Conservation (phyloP, 2,888 invertebrate genomes). For the Nomada fabriciana region DNA sequence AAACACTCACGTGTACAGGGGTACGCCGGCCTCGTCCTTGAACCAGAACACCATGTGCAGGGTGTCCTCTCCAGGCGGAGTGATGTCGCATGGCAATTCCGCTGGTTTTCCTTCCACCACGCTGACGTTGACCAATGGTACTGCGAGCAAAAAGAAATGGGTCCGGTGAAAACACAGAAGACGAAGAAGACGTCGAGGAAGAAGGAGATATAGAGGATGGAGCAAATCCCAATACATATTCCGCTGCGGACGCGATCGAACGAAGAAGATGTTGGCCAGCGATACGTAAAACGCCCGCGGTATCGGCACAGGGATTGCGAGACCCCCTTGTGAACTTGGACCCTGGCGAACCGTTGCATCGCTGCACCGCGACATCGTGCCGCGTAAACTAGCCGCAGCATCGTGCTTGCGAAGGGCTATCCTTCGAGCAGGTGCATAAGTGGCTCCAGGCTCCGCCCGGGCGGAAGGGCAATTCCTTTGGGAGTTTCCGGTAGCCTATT, state of each 20-base stretch:
- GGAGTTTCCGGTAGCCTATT: conserved; percentile 75
- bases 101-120: conserved; percentile 95
- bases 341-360: conserved; percentile 19
- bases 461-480: conserved; percentile 72
- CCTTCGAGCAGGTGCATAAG: conserved; percentile 57
- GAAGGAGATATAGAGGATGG: too few species aligned
- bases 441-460: conserved; percentile 65
- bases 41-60: conserved; percentile 98
- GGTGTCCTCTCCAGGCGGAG: conserved; percentile 92
- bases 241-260: conserved; percentile 43
- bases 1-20: conserved; percentile 91
- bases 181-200: too few species aligned
- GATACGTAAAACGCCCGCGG: conserved; percentile 60
- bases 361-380: too few species aligned
- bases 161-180: not conserved
- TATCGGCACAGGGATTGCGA: conserved; percentile 63
- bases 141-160: conserved; percentile 80
- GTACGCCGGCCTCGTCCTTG: conserved; percentile 93
- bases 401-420: conserved; percentile 44
- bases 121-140: conserved; percentile 92
- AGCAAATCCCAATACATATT: conserved; percentile 42
- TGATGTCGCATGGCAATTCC: conserved; percentile 94
- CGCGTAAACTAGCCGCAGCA: conserved; percentile 47
- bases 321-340: conserved; percentile 69
- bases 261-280: conserved; percentile 47